Percentiles rank a stretch among this genome's conserved stretches.
phyloP scores from a whole-genome alignment of 2,113 vertebrate genomes.

The Antechinus stuartii region DNA sequence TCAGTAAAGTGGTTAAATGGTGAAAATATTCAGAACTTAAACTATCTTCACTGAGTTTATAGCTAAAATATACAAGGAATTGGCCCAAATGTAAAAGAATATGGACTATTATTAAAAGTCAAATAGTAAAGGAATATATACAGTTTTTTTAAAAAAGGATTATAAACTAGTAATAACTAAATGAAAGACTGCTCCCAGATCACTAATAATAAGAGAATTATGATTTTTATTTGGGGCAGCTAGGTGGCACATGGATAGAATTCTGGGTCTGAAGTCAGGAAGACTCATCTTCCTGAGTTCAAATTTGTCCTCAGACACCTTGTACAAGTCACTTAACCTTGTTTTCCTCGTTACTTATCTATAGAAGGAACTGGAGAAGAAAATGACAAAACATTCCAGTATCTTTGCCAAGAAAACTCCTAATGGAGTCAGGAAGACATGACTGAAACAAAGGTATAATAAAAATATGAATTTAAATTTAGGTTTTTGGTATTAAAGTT shows the following conservation, averaged over 20 bases:
- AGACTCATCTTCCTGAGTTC: background rate
- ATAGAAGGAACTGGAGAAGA: too few species aligned
- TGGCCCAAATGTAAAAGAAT: background rate
- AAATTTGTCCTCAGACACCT: background rate
- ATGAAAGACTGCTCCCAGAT: background rate
- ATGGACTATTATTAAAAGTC: background rate
- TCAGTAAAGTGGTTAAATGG: background rate
- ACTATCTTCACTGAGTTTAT: background rate
- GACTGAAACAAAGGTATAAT: background rate
- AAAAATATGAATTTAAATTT: background rate
- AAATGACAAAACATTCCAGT: background rate
- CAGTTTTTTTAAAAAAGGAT: background rate
- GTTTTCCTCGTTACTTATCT: too few species aligned
- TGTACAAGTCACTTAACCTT: background rate
- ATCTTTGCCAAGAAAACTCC: background rate
- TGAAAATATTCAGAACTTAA: background rate
- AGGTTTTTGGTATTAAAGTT: background rate
- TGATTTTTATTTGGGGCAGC: background rate
- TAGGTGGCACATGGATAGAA: background rate
- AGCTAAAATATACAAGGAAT: background rate
- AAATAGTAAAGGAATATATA: background rate
- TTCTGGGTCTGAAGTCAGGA: background rate
- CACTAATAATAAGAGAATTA: background rate
- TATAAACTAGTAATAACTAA: background rate
- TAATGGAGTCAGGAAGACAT: background rate